A percentile compares a stretch with the other conserved stretches of the same genome.
Conservation (phyloP, 2,888 invertebrate genomes). For the Ectobius pallidus region DNA sequence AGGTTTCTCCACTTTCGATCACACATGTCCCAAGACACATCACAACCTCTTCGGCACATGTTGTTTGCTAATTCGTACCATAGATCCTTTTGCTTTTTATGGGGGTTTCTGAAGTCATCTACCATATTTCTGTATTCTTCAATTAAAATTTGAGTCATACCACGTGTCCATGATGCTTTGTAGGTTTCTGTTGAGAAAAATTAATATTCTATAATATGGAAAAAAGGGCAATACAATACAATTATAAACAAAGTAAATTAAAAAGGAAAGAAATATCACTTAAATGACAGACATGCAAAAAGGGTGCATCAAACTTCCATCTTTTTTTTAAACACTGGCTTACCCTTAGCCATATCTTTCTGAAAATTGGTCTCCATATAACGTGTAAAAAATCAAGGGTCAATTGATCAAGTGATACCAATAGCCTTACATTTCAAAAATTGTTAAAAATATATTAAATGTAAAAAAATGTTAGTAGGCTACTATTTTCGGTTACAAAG, state of each 20-base stretch:
- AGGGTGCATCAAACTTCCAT: not conserved
- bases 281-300: not conserved
- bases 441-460: no score
- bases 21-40: conserved; percentile 38
- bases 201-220: not conserved
- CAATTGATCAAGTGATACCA: no score
- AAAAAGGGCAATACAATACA: not conserved
- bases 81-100: conserved; percentile 29
- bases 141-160: conserved; percentile 26
- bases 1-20: conserved; percentile 44
- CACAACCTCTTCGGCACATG: conserved; percentile 14
- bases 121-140: conserved; percentile 30
- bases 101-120: conserved; percentile 21
- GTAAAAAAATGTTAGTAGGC: no score
- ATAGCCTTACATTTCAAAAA: no score
- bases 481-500: no score
- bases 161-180: conserved; percentile 27
- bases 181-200: conserved; percentile 17
- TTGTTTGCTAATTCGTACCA: conserved; percentile 27
- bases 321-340: not conserved
- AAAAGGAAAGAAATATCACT: not conserved
- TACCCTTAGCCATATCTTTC: not conserved
- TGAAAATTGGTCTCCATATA: not conserved
- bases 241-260: not conserved
- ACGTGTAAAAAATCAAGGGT: no score